Evolutionary conservation across 2,113 vertebrate genomes (phyloP).

Genomic region (Strix uralensis): DNA sequence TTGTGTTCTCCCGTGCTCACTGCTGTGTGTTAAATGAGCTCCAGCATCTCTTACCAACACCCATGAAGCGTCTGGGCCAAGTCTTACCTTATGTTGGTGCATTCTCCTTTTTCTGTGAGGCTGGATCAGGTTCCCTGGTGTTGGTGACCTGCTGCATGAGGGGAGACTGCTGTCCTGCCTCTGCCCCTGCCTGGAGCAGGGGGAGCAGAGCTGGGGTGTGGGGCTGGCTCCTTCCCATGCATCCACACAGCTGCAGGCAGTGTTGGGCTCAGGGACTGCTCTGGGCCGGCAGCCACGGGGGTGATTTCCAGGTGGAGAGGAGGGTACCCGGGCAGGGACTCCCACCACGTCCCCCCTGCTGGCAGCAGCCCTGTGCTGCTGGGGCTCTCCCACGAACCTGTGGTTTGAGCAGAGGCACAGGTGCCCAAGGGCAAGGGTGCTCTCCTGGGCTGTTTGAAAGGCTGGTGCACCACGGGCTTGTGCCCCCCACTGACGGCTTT

Average conservation of each 20-base stretch:
- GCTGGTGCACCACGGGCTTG: background rate
- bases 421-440: background rate
- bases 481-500: background rate
- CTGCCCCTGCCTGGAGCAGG: background rate
- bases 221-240: background rate
- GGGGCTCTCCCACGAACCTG: too few relatives aligned
- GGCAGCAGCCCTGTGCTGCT: background rate
- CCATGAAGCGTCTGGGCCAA: accelerated
- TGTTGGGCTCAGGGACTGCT: background rate
- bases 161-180: background rate
- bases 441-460: background rate
- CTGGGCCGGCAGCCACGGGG: accelerated
- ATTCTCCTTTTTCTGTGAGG: background rate
- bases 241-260: accelerated
- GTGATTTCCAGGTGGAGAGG: background rate
- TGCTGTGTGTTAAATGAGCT: background rate
- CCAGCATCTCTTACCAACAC: background rate
- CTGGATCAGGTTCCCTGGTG: background rate
- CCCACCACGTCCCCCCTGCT: accelerated
- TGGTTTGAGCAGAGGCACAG: accelerated
- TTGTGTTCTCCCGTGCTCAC: background rate
- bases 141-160: background rate
- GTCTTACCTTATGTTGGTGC: background rate
- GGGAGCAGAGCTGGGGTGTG: background rate
- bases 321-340: background rate